Percentiles rank a stretch among this genome's conserved stretches.
phyloP scores from a whole-genome alignment of 1,140 invertebrate genomes.

The Tetragnatha versicolor region DNA sequence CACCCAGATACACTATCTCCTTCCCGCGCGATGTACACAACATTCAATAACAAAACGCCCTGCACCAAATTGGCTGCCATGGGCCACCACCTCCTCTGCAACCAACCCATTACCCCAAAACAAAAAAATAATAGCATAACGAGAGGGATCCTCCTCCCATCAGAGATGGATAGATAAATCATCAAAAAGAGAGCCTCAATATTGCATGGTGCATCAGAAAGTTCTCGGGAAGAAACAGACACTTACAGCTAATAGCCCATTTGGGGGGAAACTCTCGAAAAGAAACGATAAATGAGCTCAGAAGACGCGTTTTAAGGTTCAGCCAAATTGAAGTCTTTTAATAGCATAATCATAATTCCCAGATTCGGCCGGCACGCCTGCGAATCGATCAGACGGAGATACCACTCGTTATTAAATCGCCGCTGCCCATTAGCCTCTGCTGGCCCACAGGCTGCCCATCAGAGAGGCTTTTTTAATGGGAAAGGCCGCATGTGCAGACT shows the following conservation, averaged over 20 bases:
- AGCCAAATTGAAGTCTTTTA: not conserved
- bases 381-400: not conserved
- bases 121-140: no score
- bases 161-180: not conserved
- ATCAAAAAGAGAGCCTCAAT: slow-evolving; percentile 9
- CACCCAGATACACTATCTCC: not conserved
- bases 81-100: no score
- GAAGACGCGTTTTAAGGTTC: not conserved
- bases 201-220: not conserved
- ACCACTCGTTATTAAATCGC: slow-evolving; percentile 14
- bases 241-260: slow-evolving; percentile 15
- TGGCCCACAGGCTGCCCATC: no score
- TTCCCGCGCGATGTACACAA: no score
- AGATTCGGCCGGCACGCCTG: slow-evolving; percentile 3
- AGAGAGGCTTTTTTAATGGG: no score
- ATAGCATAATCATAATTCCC: slow-evolving; percentile 12
- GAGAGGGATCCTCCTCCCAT: no score
- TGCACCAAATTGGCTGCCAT: not conserved
- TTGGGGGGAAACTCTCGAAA: not conserved
- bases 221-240: not conserved
- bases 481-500: no score
- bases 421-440: no score
- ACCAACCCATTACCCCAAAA: no score
- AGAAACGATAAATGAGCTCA: not conserved
- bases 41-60: not conserved